A percentile compares a stretch with the other conserved stretches of the same genome.
These are phyloP conservation scores for Muschampia plurimacula DNA, from an alignment of 2,888 invertebrate species.

Conservation along the genomic window DNA sequence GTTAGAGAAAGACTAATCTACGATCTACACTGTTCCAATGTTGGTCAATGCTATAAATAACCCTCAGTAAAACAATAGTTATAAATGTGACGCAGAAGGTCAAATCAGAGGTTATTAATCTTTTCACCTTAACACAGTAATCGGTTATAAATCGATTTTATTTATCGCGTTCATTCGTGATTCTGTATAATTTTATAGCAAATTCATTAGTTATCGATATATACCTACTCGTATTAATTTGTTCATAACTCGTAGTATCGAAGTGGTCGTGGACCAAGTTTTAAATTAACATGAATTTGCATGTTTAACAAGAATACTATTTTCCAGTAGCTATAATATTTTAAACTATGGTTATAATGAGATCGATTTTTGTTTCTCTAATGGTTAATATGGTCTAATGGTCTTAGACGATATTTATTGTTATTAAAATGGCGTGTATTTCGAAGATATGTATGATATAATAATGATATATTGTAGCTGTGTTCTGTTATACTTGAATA, in stretches of 20 bases:
- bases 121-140: conserved; percentile 13
- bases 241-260: conserved; percentile 9
- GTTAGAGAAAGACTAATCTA: too few relatives aligned
- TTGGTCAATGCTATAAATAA: not conserved
- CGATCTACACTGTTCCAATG: too few relatives aligned
- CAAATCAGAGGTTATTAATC: conserved; percentile 14
- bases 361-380: conserved; percentile 14
- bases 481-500: too few relatives aligned
- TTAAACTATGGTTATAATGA: conserved; percentile 19
- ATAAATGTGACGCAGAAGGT: not conserved
- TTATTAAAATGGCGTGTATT: not conserved
- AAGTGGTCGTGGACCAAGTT: conserved; percentile 8
- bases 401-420: not conserved
- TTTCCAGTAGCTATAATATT: conserved; percentile 22
- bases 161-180: conserved; percentile 17
- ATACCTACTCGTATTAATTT: not conserved
- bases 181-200: conserved; percentile 38
- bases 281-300: conserved; percentile 36
- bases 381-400: not conserved
- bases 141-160: conserved; percentile 28
- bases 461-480: too few relatives aligned
- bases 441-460: not conserved
- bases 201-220: conserved; percentile 37
- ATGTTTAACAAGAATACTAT: conserved; percentile 28
- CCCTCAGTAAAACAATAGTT: not conserved